Base-by-base conservation (phyloP, 1,140 invertebrate species). In the Paraescarpia echinospica region DNA sequence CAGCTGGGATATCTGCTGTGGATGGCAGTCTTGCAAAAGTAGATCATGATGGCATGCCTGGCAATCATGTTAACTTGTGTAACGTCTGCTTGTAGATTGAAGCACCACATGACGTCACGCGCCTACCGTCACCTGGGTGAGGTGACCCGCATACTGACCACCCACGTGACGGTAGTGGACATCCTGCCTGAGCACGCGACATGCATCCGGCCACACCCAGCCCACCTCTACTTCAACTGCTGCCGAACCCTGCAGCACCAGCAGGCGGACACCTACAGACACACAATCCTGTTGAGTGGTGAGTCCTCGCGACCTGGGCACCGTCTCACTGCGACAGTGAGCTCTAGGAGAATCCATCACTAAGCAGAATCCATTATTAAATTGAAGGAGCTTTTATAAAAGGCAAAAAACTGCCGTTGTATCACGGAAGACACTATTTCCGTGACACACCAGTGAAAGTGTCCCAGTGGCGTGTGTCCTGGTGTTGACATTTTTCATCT, bases 251-350 rank as follows among this genome's bases (percentile, higher is more conserved):
- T 90, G 34, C 90, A 90, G 90, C 9, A 34, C n/a, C 34, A 90
- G 5, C 90, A 90, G 90, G 90, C 90, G 18, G 27, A 90, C n/a
- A 33, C n/a, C 90, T 90, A 90, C 90, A 90, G 90, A 90, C 90
- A 90, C 90, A 41, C 6, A 0, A 35, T 90, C 90, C 27, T 90
- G 12, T 31, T 90, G 8, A 35, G 34, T 35, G 90, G 90, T 90
- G 8, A 90, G 90, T 77, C 27, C n/a, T n/a, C n/a, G n/a, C n/a
- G n/a, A n/a, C n/a, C n/a, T n/a, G n/a, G n/a, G n/a, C n/a, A n/a
- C n/a, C n/a, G n/a, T n/a, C n/a, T n/a, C n/a, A n/a, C n/a, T n/a
- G n/a, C n/a, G n/a, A n/a, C n/a, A n/a, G n/a, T n/a, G n/a, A n/a
- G n/a, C n/a, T n/a, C n/a, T n/a, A n/a, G n/a, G n/a, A n/a, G n/a